Percentiles rank a stretch among this genome's conserved stretches.
Conservation (phyloP, 2,888 invertebrate species). For the Drosophila algonquin region DNA sequence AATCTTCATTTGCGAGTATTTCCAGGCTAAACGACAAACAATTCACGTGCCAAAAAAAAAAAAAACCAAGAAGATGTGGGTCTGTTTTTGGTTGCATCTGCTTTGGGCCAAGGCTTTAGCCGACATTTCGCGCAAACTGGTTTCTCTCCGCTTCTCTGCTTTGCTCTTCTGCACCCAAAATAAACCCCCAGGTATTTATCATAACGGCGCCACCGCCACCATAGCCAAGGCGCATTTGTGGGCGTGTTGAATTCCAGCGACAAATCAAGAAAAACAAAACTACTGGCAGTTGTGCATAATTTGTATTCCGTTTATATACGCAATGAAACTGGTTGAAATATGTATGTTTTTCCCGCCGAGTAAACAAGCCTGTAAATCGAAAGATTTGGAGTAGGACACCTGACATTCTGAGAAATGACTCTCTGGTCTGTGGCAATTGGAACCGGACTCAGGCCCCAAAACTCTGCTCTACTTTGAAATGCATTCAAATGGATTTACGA, state of each 20-base stretch:
- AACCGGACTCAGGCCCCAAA: constrained; percentile 27
- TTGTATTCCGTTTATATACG: constrained; percentile 32
- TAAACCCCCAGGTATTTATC: constrained; percentile 22
- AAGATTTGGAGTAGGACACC: constrained; percentile 9
- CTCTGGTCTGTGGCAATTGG: constrained; percentile 1
- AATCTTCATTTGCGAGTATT: constrained; percentile 2
- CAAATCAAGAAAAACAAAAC: constrained; percentile 4
- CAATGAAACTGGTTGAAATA: constrained; percentile 34
- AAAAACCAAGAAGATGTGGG: not conserved
- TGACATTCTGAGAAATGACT: constrained; percentile 10
- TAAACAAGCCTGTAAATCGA: constrained; percentile 12
- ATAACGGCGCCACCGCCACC: constrained; percentile 12
- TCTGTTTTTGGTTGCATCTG: constrained; percentile 24
- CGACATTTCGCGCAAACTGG: constrained; percentile 47
- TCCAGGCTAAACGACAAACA: constrained; percentile 14
- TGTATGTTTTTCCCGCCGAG: constrained; percentile 29
- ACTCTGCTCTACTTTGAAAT: constrained; percentile 30
- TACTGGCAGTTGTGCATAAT: constrained; percentile 6
- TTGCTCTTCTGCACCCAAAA: constrained; percentile 24
- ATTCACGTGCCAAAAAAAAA: constrained; percentile 25
- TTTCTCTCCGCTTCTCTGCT: constrained; percentile 40
- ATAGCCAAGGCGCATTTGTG: constrained; percentile 38
- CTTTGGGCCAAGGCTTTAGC: constrained; percentile 58
- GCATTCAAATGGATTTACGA: constrained; percentile 3
- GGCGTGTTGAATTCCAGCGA: constrained; percentile 34